phyloP scores from a whole-genome alignment of 1,140 invertebrate species.

The Onthophagus taurus region DNA sequence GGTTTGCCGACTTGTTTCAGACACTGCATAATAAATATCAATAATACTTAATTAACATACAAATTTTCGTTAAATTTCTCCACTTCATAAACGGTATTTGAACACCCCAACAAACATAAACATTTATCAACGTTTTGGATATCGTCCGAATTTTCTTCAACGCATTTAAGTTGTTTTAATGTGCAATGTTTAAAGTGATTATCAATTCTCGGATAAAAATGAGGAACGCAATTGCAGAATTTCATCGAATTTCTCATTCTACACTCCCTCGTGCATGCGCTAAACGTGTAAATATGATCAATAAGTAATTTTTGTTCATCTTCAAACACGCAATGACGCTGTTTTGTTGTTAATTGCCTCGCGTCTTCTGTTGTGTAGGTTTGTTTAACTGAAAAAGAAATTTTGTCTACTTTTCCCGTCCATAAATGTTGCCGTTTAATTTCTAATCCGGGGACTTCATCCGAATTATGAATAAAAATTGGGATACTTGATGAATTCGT shows the following conservation, averaged over 20 bases:
- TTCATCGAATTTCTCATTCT: conserved; percentile 50
- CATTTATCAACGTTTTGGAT: conserved; percentile 52
- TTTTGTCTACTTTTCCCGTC: conserved; percentile 49
- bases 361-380: conserved; percentile 63
- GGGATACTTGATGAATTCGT: conserved; percentile 27
- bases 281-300: conserved; percentile 52
- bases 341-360: conserved; percentile 51
- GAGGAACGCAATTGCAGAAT: conserved; percentile 55
- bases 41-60: conserved; percentile 32
- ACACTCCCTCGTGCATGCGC: conserved; percentile 58
- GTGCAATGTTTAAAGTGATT: conserved; percentile 44
- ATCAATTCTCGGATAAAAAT: conserved; percentile 51
- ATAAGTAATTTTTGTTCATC: conserved; percentile 51
- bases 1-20: no score
- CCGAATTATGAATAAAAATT: conserved; percentile 56
- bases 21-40: background rate
- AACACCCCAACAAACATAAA: conserved; percentile 56
- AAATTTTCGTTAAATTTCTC: conserved; percentile 54
- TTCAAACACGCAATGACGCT: conserved; percentile 54
- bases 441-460: conserved; percentile 55
- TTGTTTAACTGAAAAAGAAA: conserved; percentile 57
- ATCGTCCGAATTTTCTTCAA: conserved; percentile 42
- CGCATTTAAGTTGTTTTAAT: conserved; percentile 46
- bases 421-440: conserved; percentile 57
- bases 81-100: conserved; percentile 61